Evolutionary conservation across 2,797 vertebrate species (phyloP).

Genomic region (Staurois parvus): DNA sequence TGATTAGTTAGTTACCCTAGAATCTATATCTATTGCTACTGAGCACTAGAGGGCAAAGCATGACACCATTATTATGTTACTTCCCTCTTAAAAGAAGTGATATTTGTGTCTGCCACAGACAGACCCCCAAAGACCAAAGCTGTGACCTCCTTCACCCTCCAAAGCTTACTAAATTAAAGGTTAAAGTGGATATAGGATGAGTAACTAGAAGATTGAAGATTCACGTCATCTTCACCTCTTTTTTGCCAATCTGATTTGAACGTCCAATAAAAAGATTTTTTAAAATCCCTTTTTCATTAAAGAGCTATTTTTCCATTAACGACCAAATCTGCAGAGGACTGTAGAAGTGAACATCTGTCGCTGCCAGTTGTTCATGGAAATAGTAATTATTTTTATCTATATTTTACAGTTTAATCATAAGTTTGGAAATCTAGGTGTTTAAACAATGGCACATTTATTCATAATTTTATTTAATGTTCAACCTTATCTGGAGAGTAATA

Average conservation of each 20-base stretch:
- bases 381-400: not conserved
- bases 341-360: constrained; percentile 3
- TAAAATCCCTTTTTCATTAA: not conserved
- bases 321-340: not conserved
- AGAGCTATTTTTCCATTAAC: constrained; percentile 6
- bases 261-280: not conserved
- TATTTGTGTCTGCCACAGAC: constrained; percentile 7
- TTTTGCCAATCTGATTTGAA: not conserved
- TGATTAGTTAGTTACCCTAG: constrained; percentile 63
- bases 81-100: not conserved
- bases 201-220: not conserved
- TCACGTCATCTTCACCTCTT: not conserved
- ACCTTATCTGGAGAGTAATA: not conserved
- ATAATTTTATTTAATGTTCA: not conserved
- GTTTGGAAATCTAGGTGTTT: not conserved
- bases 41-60: not conserved
- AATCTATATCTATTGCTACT: constrained; percentile 63
- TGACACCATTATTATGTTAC: constrained; percentile 60
- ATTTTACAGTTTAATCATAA: constrained; percentile 23
- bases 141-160: constrained; percentile 1
- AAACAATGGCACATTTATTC: constrained; percentile 2
- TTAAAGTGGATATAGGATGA: constrained; percentile 27
- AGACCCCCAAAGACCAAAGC: not conserved
- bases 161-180: not conserved
- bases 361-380: not conserved